Evolutionary conservation across 2,888 invertebrate species (phyloP).

Genomic region (Encarsia formosa): DNA sequence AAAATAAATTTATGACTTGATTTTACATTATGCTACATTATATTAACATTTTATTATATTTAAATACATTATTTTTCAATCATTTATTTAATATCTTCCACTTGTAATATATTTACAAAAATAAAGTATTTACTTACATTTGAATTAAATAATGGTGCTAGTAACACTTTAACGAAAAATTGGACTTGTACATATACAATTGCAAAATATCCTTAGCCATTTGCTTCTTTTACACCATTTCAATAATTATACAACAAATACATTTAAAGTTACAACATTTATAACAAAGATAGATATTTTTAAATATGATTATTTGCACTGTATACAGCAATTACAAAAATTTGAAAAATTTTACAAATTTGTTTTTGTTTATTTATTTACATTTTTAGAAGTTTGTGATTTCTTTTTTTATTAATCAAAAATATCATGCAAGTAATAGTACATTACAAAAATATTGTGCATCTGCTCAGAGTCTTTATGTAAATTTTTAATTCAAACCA

Average conservation of each 20-base stretch:
- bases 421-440: too few relatives aligned
- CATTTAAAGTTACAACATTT: slow-evolving; percentile 8
- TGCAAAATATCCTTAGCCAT: slow-evolving; percentile 1
- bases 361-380: slow-evolving; percentile 11
- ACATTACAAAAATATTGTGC: too few relatives aligned
- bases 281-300: slow-evolving; percentile 7
- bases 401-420: too few relatives aligned
- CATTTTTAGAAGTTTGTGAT: slow-evolving; percentile 1
- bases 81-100: slow-evolving; percentile 2
- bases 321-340: slow-evolving; percentile 1
- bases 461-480: too few relatives aligned
- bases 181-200: slow-evolving; percentile 7
- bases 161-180: slow-evolving; percentile 10
- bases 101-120: slow-evolving; percentile 20
- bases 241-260: slow-evolving; percentile 20
- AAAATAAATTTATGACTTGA: slow-evolving; percentile 25
- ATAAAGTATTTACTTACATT: slow-evolving; percentile 18
- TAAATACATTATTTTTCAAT: slow-evolving; percentile 15
- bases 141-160: slow-evolving; percentile 15
- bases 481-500: too few relatives aligned
- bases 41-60: slow-evolving; percentile 5
- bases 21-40: slow-evolving; percentile 15
- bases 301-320: slow-evolving; percentile 4
- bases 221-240: slow-evolving; percentile 7
- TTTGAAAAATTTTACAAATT: slow-evolving; percentile 11